Base-by-base conservation (phyloP, 2,888 invertebrate species). In the Caenorhabditis doughertyi region DNA sequence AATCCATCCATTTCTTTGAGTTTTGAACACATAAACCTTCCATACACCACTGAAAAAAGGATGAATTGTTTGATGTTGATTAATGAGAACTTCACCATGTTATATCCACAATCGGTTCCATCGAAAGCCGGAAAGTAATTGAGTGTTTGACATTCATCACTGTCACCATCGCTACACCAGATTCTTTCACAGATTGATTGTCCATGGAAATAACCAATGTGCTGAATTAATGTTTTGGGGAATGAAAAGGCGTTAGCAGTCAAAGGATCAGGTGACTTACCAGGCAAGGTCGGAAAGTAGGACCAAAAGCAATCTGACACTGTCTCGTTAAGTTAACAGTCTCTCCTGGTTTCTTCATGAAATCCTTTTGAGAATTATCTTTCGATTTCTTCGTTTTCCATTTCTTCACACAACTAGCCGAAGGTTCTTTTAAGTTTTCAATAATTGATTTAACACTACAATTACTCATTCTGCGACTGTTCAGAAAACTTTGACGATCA, bases 41-140 rank as follows among this genome's bases (percentile, higher is more conserved):
- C 16, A 90, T 76, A 56, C 90, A 90, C 90, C 90, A 89, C 90
- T 90, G 76, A 68, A 88, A 85, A 8, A 18, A 47, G 16, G 16
- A n/a, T 4, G 23, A 42, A 13, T 9, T 13, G n/a, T n/a, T n/a
- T n/a, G 13, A 42, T 23, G 16, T 9, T 42, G 44, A 44, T 44
- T 39, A 7, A 27, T 18, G 29, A 42, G 29, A 32, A 23, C 21
- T 56, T 47, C 49, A 87, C 90, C 85, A 85, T 89, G 64, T 84
- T 81, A 23, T 83, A 76, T 11, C 87, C 90, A 64, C 91, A 91
- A 42, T 81, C 83, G 16, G 89, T 91, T 35, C 91, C 90, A 71
- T 91, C 91, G 55, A 90, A 86, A 29, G 89, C 85, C 13, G 91
- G 91, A 25, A 91, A 81, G 79, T 89, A 91, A 35, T 88, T 84